These are phyloP conservation scores for Eulemur mongoz DNA, from an alignment of 2,797 vertebrate species.

Conservation along the genomic window DNA sequence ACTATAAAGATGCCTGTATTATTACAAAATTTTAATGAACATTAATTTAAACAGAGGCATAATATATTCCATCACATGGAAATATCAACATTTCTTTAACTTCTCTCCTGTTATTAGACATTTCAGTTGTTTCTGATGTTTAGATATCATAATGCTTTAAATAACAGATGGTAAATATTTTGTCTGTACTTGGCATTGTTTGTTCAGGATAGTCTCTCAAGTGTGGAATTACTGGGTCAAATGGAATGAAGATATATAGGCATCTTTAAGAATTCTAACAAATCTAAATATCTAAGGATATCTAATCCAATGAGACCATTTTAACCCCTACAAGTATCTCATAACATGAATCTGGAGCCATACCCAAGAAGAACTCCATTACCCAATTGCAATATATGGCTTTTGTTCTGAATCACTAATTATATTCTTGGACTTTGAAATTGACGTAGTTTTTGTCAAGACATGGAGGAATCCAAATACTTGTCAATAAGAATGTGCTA, in stretches of 20 bases:
- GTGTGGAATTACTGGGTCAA: not conserved
- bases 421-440: constrained; percentile 12
- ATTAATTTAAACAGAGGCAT: not conserved
- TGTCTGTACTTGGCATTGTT: not conserved
- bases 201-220: not conserved
- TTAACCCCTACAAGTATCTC: not conserved
- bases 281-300: not conserved
- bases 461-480: not conserved
- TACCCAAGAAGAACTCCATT: not conserved
- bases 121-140: constrained; percentile 21
- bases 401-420: constrained; percentile 2
- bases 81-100: not conserved
- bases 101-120: not conserved
- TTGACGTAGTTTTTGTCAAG: not conserved
- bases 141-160: not conserved
- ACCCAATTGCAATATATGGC: not conserved
- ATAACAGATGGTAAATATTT: not conserved
- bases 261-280: not conserved
- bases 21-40: not conserved
- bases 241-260: not conserved
- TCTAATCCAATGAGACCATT: not conserved
- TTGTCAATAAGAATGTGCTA: constrained; percentile 26
- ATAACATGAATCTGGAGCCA: not conserved
- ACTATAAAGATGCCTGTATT: not conserved
- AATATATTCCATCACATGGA: not conserved